Evolutionary conservation across 2,888 invertebrate genomes (phyloP).

Genomic region (Listrodromus nycthemerus): DNA sequence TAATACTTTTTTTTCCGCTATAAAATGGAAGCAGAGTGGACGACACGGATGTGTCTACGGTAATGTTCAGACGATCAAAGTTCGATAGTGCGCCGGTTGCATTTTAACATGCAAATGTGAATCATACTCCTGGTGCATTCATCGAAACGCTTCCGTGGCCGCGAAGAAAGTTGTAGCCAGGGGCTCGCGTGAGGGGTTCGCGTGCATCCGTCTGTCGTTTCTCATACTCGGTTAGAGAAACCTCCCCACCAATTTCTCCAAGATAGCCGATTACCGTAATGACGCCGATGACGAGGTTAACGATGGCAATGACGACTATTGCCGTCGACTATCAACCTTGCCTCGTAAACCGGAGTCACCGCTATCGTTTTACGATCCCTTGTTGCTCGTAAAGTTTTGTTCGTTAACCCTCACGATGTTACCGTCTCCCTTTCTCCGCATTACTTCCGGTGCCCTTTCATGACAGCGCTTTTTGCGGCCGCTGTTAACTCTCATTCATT

Average conservation of each 20-base stretch:
- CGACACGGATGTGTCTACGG: not conserved
- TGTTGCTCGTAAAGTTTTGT: constrained; percentile 44
- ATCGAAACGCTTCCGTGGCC: not conserved
- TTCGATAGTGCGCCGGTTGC: not conserved
- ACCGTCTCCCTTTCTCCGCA: not conserved
- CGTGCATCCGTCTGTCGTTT: constrained; percentile 42
- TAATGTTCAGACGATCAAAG: not conserved
- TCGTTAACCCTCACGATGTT: constrained; percentile 27
- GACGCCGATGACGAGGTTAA: constrained; percentile 68
- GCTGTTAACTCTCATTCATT: constrained; percentile 10
- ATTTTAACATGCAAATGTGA: constrained; percentile 12
- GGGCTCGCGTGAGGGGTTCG: constrained; percentile 63
- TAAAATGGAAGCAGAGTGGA: not conserved
- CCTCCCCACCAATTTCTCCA: constrained; percentile 11
- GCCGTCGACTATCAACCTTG: constrained; percentile 39
- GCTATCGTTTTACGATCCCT: constrained; percentile 50
- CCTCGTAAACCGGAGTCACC: constrained; percentile 48
- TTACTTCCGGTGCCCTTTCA: not conserved
- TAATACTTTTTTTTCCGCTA: too few species aligned
- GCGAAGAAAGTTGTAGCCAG: constrained; percentile 12
- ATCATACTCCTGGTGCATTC: constrained; percentile 14
- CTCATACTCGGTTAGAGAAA: constrained; percentile 12
- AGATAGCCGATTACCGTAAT: constrained; percentile 66
- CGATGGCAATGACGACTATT: constrained; percentile 61
- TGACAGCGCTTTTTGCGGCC: not conserved